Evolutionary conservation across 2,888 invertebrate species (phyloP).

Genomic region (Drepana falcataria): DNA sequence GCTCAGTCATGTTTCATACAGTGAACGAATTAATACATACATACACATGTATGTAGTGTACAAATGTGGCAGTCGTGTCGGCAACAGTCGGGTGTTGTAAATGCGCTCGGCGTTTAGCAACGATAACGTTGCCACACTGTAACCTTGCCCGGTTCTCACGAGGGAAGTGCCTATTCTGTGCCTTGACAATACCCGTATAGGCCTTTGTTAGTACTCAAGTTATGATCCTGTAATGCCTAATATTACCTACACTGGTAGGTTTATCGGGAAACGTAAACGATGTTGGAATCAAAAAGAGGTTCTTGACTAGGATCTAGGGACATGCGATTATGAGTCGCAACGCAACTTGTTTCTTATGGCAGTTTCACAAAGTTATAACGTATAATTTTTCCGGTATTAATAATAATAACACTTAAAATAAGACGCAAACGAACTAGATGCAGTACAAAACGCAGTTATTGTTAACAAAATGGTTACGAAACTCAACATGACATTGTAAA

Average conservation of each 20-base stretch:
- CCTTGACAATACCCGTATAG: conserved; percentile 76
- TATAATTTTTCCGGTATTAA: not conserved
- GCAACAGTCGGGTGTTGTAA: conserved; percentile 73
- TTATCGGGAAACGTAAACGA: not conserved
- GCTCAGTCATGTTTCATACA: not conserved
- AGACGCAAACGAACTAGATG: too few relatives aligned
- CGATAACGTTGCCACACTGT: conserved; percentile 74
- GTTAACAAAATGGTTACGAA: too few relatives aligned
- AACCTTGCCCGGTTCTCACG: conserved; percentile 78
- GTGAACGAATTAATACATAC: conserved; percentile 19
- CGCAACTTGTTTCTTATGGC: not conserved
- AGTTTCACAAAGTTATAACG: conserved; percentile 1
- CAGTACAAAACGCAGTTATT: too few relatives aligned
- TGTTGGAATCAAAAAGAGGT: conserved; percentile 6
- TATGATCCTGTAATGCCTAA: conserved; percentile 65
- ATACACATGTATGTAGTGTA: conserved; percentile 39
- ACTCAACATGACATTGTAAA: conserved; percentile 65
- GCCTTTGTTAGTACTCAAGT: conserved; percentile 65
- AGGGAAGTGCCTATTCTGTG: conserved; percentile 76
- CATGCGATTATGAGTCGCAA: conserved; percentile 11
- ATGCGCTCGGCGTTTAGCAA: conserved; percentile 76
- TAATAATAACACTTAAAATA: too few relatives aligned
- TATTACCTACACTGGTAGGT: conserved; percentile 21
- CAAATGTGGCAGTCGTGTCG: conserved; percentile 63
- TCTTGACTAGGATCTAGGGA: conserved; percentile 18